These are phyloP conservation scores for Myotis findleyi DNA, from an alignment of 2,797 vertebrate species.

Conservation along the genomic window DNA sequence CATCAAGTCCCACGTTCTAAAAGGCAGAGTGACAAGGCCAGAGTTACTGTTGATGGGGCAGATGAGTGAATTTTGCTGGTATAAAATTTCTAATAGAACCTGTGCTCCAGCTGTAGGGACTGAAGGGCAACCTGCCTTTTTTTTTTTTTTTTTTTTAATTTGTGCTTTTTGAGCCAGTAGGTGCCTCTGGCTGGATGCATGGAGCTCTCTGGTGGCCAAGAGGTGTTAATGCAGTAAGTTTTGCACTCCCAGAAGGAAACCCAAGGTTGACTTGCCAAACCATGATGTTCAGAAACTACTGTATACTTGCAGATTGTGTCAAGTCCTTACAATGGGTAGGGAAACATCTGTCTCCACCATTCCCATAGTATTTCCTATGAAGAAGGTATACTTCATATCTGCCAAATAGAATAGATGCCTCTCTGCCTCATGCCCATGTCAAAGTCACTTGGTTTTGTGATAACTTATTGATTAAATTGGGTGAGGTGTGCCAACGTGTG, in stretches of 20 bases:
- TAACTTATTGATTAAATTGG: background rate
- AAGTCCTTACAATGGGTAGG: background rate
- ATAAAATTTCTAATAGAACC: background rate
- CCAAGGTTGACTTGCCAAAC: conserved; percentile 41
- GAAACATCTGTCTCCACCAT: background rate
- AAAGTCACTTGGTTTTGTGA: conserved; percentile 34
- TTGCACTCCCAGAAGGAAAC: conserved; percentile 57
- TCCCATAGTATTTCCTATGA: background rate
- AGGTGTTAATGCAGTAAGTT: conserved; percentile 70
- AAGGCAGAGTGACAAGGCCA: background rate
- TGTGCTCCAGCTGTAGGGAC: background rate
- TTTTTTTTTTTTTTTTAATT: background rate
- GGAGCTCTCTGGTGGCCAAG: conserved; percentile 82
- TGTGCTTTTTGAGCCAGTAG: background rate
- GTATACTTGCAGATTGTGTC: background rate
- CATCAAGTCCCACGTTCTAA: background rate
- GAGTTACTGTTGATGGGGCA: conserved; percentile 22
- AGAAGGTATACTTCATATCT: background rate
- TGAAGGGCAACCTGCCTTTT: background rate
- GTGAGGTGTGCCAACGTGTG: background rate
- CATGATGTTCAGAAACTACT: conserved; percentile 19
- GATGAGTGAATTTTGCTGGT: conserved; percentile 15
- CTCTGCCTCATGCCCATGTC: background rate
- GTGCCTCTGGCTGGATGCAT: conserved; percentile 72
- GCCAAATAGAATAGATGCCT: background rate